Conservation (phyloP, 1,140 invertebrate species). For the Bemisia tabaci region DNA sequence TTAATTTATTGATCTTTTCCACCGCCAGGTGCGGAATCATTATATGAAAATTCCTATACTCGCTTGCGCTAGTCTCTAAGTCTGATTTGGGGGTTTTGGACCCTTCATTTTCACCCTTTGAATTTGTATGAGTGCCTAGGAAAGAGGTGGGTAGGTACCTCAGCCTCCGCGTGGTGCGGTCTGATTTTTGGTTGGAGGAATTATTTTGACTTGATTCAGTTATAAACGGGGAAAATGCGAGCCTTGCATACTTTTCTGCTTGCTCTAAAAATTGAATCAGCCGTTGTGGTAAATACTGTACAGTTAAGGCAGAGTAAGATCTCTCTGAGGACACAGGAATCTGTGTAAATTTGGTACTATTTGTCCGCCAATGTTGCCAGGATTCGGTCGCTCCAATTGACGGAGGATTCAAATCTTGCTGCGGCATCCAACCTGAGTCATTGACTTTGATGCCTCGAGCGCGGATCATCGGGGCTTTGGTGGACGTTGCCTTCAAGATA, state of each 20-base stretch:
- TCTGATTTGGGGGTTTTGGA: background rate
- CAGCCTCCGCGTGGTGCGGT: background rate
- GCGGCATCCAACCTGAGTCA: conserved; percentile 8
- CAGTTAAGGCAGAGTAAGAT: conserved; percentile 32
- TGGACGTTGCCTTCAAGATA: background rate
- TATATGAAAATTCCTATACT: background rate
- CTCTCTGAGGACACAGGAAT: conserved; percentile 1
- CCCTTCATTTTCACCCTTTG: background rate
- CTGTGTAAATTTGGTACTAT: conserved; percentile 1
- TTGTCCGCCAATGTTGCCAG: conserved; percentile 20
- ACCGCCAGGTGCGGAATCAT: background rate
- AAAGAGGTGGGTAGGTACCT: background rate
- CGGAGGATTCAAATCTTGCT: conserved; percentile 17
- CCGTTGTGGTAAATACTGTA: conserved; percentile 61
- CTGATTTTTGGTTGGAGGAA: background rate
- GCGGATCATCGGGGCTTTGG: background rate
- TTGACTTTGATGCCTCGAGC: conserved; percentile 4
- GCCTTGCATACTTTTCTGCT: conserved; percentile 55
- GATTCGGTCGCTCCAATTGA: conserved; percentile 18
- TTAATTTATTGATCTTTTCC: background rate
- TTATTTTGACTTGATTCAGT: conserved; percentile 9
- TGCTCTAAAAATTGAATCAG: conserved; percentile 60
- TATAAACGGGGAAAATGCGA: conserved; percentile 23
- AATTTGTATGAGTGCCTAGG: background rate
- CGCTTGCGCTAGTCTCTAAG: background rate